These are phyloP conservation scores for Numida meleagris DNA, from an alignment of 2,113 vertebrate genomes.

Conservation along the genomic window DNA sequence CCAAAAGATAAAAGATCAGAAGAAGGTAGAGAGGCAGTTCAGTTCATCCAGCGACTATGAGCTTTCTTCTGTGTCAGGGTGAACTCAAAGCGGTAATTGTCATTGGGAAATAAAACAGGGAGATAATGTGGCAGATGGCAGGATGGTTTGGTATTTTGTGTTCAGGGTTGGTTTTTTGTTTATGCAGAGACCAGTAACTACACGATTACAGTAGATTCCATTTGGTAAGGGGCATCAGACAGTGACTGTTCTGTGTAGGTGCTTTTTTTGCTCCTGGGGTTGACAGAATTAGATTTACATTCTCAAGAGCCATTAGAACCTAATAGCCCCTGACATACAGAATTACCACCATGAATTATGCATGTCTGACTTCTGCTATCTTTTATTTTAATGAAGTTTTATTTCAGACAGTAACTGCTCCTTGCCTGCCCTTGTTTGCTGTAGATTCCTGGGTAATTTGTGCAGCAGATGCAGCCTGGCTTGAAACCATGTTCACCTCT, in stretches of 20 bases:
- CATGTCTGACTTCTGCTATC: constrained; percentile 62
- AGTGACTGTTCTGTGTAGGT: constrained; percentile 48
- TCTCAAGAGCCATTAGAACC: constrained; percentile 45
- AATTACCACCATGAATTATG: constrained; percentile 56
- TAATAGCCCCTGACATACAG: constrained; percentile 37
- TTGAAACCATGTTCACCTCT: not conserved
- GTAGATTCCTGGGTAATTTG: constrained; percentile 40
- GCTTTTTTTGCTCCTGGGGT: constrained; percentile 38
- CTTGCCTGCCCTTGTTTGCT: constrained; percentile 54
- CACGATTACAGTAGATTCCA: constrained; percentile 56
- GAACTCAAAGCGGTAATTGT: constrained; percentile 47
- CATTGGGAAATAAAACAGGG: constrained; percentile 10
- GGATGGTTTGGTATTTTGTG: constrained; percentile 36
- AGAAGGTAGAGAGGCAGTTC: constrained; percentile 88
- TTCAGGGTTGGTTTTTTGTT: not conserved
- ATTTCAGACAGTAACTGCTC: constrained; percentile 46
- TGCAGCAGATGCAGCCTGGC: constrained; percentile 46
- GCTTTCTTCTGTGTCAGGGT: constrained; percentile 78
- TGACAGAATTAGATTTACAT: constrained; percentile 41
- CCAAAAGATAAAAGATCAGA: constrained; percentile 87
- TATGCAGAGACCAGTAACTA: constrained; percentile 46
- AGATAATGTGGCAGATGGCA: constrained; percentile 44
- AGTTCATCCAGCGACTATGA: constrained; percentile 92
- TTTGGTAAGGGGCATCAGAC: constrained; percentile 47
- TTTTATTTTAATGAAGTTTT: constrained; percentile 65